These are phyloP conservation scores for Brachionichthys hirsutus DNA, from an alignment of 2,113 vertebrate species.

Conservation along the genomic window DNA sequence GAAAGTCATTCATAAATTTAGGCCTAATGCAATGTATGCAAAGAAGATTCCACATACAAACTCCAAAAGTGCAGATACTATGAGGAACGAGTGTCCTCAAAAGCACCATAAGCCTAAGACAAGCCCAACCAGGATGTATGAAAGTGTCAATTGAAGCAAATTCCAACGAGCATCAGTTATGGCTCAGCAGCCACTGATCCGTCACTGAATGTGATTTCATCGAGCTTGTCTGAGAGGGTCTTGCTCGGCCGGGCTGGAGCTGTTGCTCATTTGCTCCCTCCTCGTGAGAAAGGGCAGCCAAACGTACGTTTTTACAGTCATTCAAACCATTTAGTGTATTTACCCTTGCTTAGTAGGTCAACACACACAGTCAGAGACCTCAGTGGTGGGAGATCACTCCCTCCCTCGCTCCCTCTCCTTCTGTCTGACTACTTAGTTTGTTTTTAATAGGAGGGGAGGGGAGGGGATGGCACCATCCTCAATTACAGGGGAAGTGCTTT, in stretches of 20 bases:
- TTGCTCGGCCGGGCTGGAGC: background rate
- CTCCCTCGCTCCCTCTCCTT: slow-evolving; percentile 21
- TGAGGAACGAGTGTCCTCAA: background rate
- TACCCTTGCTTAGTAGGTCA: slow-evolving; percentile 63
- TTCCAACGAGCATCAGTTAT: background rate
- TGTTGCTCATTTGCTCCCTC: slow-evolving; percentile 32
- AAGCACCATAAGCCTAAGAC: background rate
- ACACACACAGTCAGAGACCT: slow-evolving; percentile 49
- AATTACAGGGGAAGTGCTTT: slow-evolving; percentile 76
- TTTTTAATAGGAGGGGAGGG: slow-evolving; percentile 61
- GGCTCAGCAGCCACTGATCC: background rate
- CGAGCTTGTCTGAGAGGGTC: slow-evolving; percentile 5
- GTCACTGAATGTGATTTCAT: slow-evolving; percentile 14
- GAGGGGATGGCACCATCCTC: slow-evolving; percentile 66
- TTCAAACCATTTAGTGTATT: slow-evolving; percentile 71
- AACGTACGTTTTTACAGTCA: slow-evolving; percentile 60
- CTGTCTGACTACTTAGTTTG: slow-evolving; percentile 54
- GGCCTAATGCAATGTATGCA: slow-evolving; percentile 5
- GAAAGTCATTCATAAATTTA: slow-evolving; percentile 22
- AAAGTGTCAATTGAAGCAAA: background rate
- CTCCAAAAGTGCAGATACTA: background rate
- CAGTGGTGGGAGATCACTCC: slow-evolving; percentile 46
- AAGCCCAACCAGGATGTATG: slow-evolving; percentile 8
- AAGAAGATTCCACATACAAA: background rate
- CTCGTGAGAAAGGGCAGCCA: slow-evolving; percentile 61